These are phyloP conservation scores for Nymphicus hollandicus DNA, from an alignment of 2,113 vertebrate genomes.

Conservation along the genomic window DNA sequence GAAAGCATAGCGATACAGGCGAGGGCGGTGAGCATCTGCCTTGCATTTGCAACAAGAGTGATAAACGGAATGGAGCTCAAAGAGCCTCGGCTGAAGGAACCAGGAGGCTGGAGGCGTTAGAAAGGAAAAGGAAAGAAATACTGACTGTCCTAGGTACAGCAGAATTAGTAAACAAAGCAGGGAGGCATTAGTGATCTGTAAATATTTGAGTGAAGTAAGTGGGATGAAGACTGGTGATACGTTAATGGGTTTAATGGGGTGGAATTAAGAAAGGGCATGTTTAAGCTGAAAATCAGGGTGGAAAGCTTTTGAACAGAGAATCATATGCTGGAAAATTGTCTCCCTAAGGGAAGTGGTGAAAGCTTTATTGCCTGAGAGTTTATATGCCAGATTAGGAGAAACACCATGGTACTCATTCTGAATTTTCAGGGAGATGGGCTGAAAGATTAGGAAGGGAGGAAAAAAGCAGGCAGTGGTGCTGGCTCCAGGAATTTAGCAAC, in stretches of 20 bases:
- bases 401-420: neutral
- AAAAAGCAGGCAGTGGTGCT: neutral
- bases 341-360: neutral
- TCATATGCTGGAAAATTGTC: neutral
- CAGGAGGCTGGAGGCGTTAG: neutral
- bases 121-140: neutral
- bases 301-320: conserved; percentile 2
- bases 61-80: neutral
- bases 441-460: neutral
- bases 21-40: neutral
- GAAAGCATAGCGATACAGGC: neutral
- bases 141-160: accelerated
- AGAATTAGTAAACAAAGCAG: neutral
- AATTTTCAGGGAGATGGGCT: neutral
- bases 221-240: neutral
- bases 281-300: neutral
- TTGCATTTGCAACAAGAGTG: neutral
- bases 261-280: neutral
- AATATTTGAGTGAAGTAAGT: neutral
- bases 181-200: neutral
- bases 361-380: conserved; percentile 26
- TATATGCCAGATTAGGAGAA: neutral
- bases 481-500: neutral
- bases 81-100: neutral
- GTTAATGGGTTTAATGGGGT: neutral